Evolutionary conservation across 2,113 vertebrate genomes (phyloP), one percentile per base, ranked within the genome.

Genomic region (Collichthys lucidus): DNA sequence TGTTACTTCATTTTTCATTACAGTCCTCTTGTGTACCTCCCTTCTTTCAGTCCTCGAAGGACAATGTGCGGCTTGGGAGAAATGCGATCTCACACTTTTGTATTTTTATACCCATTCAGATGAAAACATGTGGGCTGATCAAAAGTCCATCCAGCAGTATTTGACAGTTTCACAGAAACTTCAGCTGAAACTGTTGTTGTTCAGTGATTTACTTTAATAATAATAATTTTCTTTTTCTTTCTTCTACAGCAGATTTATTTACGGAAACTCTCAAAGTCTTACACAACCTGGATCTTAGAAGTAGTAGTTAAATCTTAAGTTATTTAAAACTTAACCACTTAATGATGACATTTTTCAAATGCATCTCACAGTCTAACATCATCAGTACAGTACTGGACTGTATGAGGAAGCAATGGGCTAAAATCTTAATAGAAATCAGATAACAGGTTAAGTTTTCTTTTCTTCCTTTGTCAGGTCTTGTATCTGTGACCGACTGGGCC

Each of bases 401-500:
- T 68, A 11, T 40, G 12, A 9, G 19, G 47, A 22, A 52, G 19
- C 42, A 11, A 22, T 46, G 7, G 11, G 11, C 16, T 59, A 15
- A 35, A n/a, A 14, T 62, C 31, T 61, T 5, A 44, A 44, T n/a
- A 68, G 11, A n/a, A 67, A 31, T 29, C 7, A 46, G 31, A 14
- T 46, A 17, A 47, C 17, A 0, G 17, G 19, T 55, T 0, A 57
- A 62, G 4, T 67, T 7, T 78, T 49, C 12, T 1, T 67, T 7
- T 78, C 46, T 11, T 1, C 50, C 11, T 60, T 4, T 3, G 0
- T 53, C 77, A 95, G 95, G 94, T 49, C 52, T 74, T 0, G 81
- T 96, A 88, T 86, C 89, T 0, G 40, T 97, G 84, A 95, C 77
- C 9, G 92, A 96, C 91, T 99, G 98, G 98, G 96, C 96, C 0